Base-by-base conservation (phyloP, 2,888 invertebrate species). In the Dilophus febrilis region DNA sequence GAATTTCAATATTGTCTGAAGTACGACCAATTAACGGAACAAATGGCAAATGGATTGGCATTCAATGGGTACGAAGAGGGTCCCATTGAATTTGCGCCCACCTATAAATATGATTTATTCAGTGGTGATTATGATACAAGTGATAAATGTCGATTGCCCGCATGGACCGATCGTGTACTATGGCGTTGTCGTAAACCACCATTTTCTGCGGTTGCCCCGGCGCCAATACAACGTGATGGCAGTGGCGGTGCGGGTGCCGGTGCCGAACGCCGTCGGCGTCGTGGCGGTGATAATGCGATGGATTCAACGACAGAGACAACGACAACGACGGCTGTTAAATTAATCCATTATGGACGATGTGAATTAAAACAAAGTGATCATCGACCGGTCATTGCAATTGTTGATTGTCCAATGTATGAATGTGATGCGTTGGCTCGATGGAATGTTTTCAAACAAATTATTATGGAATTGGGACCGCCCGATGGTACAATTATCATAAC, bases 41-140 rank as follows among this genome's bases (percentile, higher is more conserved):
- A 86, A 58, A 81, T 83, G 58, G 71, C 74, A 31, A 76, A 76
- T 46, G 83, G 79, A 17, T 75, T 82, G 55, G 86, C 88, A 2
- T 98, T 98, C 56, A 80, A 83, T 54, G 87, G 88, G 53, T 98
- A 91, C 57, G 69, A 77, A 40, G 98, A 99, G 66, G 97, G 92
- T 0, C 77, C 80, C 39, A 78, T 95, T 27, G 76, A 71, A 33
- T 98, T 98, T 59, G 74, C 86, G 12, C 98, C 98, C 1, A 98
- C 98, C 0, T 98, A 98, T 61, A 99, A 98, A 58, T 98, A 98
- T 58, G 98, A 98, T 66, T 66, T 95, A 41, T 97, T 97, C 59
- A 94, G 92, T 52, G 92, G 97, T 58, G 95, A 97, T 63, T 98
- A 95, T 58, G 98, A 98, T 59, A 97, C 98, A 0, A 95, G 95